Conservation (phyloP, 2,797 vertebrate genomes). For the Lagorchestes hirsutus region DNA sequence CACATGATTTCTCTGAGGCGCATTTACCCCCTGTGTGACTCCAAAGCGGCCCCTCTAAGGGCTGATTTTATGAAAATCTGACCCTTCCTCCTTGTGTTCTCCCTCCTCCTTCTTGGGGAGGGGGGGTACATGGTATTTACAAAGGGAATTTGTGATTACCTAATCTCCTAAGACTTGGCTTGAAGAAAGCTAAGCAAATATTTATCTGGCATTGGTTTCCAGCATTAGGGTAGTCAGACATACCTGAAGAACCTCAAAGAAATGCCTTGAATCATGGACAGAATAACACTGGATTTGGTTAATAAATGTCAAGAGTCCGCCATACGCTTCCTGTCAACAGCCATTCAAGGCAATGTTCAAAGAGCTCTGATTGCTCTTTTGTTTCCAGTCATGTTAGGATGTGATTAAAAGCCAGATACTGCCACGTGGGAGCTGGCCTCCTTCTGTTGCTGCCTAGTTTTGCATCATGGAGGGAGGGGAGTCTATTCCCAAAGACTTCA, state of each 20-base stretch:
- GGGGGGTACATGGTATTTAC: constrained; percentile 43
- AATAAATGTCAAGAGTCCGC: constrained; percentile 67
- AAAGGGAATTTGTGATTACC: constrained; percentile 54
- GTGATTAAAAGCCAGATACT: constrained; percentile 40
- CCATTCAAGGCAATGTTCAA: constrained; percentile 37
- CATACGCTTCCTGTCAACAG: constrained; percentile 61
- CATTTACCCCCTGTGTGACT: background rate
- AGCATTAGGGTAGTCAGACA: constrained; percentile 38
- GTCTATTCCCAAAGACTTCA: background rate
- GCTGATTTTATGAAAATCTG: background rate
- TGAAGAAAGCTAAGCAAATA: constrained; percentile 66
- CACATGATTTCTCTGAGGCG: no score
- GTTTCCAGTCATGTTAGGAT: constrained; percentile 24
- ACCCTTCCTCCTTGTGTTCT: constrained; percentile 27
- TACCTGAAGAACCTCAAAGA: constrained; percentile 55
- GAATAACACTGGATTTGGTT: constrained; percentile 58
- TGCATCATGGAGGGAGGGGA: background rate
- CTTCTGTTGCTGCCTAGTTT: background rate
- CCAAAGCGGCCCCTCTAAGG: background rate
- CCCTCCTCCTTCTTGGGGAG: background rate
- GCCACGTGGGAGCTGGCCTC: no score
- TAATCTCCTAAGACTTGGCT: constrained; percentile 45
- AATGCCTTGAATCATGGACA: constrained; percentile 57
- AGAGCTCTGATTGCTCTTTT: constrained; percentile 21
- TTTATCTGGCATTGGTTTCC: constrained; percentile 62